Base-by-base conservation (phyloP, 2,888 invertebrate genomes). In the Athalia rosae region DNA sequence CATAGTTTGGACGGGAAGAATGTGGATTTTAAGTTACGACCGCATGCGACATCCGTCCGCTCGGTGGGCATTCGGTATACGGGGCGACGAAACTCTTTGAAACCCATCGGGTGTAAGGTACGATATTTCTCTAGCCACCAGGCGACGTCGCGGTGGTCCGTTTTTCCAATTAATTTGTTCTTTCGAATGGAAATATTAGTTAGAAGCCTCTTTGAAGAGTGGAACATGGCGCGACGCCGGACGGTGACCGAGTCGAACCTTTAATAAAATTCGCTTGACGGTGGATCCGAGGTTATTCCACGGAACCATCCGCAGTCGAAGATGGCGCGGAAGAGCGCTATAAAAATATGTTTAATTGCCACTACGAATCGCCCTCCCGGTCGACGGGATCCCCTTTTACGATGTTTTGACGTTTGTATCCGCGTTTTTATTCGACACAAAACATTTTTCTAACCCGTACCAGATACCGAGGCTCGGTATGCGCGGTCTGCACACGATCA, bases 401-500 rank as follows among this genome's bases (percentile, higher is more conserved):
- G 81, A 81, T 73, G 78, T 67, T 78, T 79, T 79, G 81, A 81
- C 79, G 79, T 79, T 76, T 67, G 80, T 79, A 81, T 81, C 79
- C 81, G 80, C 78, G 73, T 81, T 81, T 81, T 81, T 80, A 80
- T 81, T 81, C 76, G 53, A 76, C 13, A 48, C 28, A 58, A 56
- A 45, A 78, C 78, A 78, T 79, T 80, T 63, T 79, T 80, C 73
- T 76, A 73, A 78, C 66, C 77, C 56, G 78, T 74, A 69, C 59
- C 73, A 28, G 28, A 28, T 28, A 28, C 28, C 28, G 28, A 28
- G 28, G 28, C 28, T 28, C 28, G 28, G 28, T 28, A 56, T 73
- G 53, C 66, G 71, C 66, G 71, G 47, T 62, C 74, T 41, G 47
- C 62, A 56, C 45, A 63, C 50, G n/a, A 28, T 43, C 13, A 13